These are phyloP conservation scores for Luscinia luscinia DNA, from an alignment of 2,797 vertebrate genomes.

Conservation along the genomic window DNA sequence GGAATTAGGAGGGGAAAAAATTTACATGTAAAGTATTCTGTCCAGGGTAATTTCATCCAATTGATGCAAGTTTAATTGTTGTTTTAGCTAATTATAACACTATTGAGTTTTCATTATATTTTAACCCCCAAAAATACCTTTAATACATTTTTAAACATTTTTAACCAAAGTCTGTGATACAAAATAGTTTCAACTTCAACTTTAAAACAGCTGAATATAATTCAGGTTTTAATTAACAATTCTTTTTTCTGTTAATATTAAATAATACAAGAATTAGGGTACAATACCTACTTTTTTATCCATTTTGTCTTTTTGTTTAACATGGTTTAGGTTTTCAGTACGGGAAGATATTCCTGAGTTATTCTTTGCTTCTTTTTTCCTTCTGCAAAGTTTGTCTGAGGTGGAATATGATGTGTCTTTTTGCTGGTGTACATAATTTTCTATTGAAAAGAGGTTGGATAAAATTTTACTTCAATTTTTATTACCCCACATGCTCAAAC, in stretches of 20 bases:
- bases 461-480: neutral
- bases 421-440: conserved; percentile 20
- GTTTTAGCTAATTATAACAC: neutral
- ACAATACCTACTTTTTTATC: conserved; percentile 46
- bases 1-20: neutral
- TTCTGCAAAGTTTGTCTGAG: conserved; percentile 2
- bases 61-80: neutral
- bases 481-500: neutral
- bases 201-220: neutral
- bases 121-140: neutral
- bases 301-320: neutral
- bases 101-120: neutral
- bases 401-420: neutral
- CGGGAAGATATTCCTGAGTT: conserved; percentile 23
- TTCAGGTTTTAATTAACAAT: neutral
- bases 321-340: neutral
- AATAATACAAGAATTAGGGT: neutral
- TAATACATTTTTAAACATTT: neutral
- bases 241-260: neutral
- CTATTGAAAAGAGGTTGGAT: conserved; percentile 37
- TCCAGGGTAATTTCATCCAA: neutral
- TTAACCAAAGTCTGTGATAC: neutral
- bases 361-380: conserved; percentile 41
- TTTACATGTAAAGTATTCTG: neutral
- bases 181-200: neutral